Conservation (phyloP, 2,113 vertebrate species). For the Bujurquina vittata region DNA sequence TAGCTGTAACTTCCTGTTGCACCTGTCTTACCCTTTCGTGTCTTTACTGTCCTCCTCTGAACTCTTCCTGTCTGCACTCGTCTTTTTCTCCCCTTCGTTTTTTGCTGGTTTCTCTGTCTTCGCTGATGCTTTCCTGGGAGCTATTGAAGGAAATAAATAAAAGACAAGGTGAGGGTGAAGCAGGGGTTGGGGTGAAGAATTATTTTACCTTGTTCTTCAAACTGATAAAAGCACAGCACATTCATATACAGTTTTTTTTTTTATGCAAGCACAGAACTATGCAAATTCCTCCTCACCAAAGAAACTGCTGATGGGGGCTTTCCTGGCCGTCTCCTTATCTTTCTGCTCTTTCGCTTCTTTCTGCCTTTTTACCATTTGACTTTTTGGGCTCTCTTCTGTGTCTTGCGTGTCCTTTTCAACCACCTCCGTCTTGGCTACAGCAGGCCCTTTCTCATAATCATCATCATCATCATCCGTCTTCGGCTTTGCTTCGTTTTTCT, state of each 20-base stretch:
- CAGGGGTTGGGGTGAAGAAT: conserved; percentile 1
- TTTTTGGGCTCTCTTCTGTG: conserved; percentile 57
- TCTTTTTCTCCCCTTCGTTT: conserved; percentile 44
- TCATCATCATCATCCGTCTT: conserved; percentile 25
- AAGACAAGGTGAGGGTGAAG: conserved; percentile 11
- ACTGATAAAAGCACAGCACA: conserved; percentile 49
- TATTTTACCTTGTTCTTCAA: conserved; percentile 21
- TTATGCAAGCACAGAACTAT: conserved; percentile 52
- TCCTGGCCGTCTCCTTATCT: conserved; percentile 69
- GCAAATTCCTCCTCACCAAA: conserved; percentile 81
- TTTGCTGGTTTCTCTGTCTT: conserved; percentile 68
- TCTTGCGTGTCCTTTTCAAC: conserved; percentile 34
- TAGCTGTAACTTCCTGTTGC: not conserved
- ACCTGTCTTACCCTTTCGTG: conserved; percentile 58
- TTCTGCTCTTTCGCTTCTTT: conserved; percentile 55
- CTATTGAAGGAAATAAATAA: conserved; percentile 60
- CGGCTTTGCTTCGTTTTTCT: conserved; percentile 43
- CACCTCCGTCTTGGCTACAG: conserved; percentile 19
- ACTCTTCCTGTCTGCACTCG: conserved; percentile 34
- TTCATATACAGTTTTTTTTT: conserved; percentile 33
- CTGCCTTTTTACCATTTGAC: conserved; percentile 52
- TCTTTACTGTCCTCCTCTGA: conserved; percentile 63
- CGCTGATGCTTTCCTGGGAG: conserved; percentile 81
- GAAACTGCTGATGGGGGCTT: conserved; percentile 83
- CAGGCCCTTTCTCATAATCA: conserved; percentile 42